Base-by-base conservation (phyloP, 2,113 vertebrate species). In the Lucifuga dentata region DNA sequence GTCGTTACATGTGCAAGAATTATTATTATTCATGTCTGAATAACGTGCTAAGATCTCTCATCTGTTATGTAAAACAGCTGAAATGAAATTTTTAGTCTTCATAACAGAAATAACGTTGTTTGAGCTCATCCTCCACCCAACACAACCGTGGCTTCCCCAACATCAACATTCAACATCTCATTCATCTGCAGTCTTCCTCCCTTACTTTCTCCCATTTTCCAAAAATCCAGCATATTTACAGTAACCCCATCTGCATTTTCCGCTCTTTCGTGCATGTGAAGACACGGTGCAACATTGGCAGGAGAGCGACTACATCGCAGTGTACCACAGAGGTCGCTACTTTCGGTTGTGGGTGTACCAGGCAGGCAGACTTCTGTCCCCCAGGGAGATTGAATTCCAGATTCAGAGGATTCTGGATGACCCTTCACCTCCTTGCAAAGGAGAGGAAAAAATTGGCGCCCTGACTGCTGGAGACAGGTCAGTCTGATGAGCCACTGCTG, bases 381-480 rank as follows among this genome's bases (percentile, higher is more conserved):
- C 95, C 0, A 78, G 94, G 11, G 94, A 95, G 73, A 92, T 97
- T 9, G 94, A 97, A 84, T 90, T 91, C 41, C 95, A 97, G 68
- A 92, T 97, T 52, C 95, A 97, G 81, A 79, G 80, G 15, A 96
- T 97, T 71, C 87, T 97, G 2, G 93, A 95, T 1, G 93, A 96
- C 78, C 56, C 90, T 0, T 86, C 93, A 0, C 62, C 86, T 0
- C 91, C 96, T 5, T 85, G 40, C 6, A 86, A 91, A 10, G 93
- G 94, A 1, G 96, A 97, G 80, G 94, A 91, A 26, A 94, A 94
- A 26, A 89, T 96, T 24, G 94, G 93, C 0, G 94, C 95, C 1
- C 68, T 97, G 73, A 97, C 96, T 0, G 94, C 96, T 0, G 95
- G 93, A 38, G 94, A 95, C 57, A 93, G 96, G 95, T 96, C 40